Base-by-base conservation (phyloP, 1,140 invertebrate species). In the Temnothorax nylanderi region DNA sequence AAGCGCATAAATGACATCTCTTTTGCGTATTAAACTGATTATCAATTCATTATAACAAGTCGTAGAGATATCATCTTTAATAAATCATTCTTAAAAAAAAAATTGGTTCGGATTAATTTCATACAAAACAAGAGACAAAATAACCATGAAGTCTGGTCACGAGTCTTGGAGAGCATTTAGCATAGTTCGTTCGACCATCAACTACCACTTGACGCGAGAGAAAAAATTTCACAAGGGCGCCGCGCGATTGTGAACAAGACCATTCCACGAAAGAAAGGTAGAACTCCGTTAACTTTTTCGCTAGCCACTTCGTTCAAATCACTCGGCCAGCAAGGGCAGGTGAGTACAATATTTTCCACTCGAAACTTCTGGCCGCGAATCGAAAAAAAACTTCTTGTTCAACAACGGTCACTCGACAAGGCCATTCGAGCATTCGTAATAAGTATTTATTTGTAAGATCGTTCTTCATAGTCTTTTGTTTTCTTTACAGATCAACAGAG, bases 231-330 rank as follows among this genome's bases (percentile, higher is more conserved):
- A 72, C 75, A 86, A 47, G 32, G 18, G 65, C 47, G 26, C 16
- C 75, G 56, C 56, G 44, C 75, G 26, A 85, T 78, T 78, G 47
- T n/a, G 47, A 44, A 18, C 56, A 41, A 11, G n/a, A 44, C 37
- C 75, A 88, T 77, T 85, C 54, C 47, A 16, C 44, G 51, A 41
- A 84, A 88, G 58, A 86, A 77, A 81, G 47, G 65, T 37, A 44
- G 34, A 88, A 82, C 84, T 89, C 77, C n/a, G 65, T 82, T 86
- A 87, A 89, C 88, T 89, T 69, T 21, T 65, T 34, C 44, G 34
- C 60, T 51, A 49, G 34, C 49, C 77, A 56, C 54, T 58, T 62
- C 54, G 58, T 67, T 56, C 67, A 49, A 72, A 74, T 72, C 64
- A 54, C 54, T 78, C 18, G n/a, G 44, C 67, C 58, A 77, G 69